Conservation (phyloP, 2,113 vertebrate species). For the Cygnus atratus region DNA sequence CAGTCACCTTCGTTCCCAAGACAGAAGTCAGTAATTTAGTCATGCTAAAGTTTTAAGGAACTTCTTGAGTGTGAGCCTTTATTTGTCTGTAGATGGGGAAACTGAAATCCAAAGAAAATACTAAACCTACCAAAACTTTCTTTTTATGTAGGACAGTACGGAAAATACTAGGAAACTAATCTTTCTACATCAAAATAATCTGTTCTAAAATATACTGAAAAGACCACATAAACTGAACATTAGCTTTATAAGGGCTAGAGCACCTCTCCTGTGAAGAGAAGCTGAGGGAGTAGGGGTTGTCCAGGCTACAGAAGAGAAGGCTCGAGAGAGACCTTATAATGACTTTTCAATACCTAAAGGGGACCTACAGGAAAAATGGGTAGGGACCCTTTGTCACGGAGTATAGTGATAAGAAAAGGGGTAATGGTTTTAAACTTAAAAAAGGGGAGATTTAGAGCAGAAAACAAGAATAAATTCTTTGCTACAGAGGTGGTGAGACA, state of each 20-base stretch:
- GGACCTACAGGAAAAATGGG: too few relatives aligned
- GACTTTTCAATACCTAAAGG: too few relatives aligned
- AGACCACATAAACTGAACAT: not conserved
- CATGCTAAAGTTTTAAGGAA: accelerated
- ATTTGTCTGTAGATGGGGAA: not conserved
- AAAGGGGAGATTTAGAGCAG: too few relatives aligned
- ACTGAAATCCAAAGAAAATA: not conserved
- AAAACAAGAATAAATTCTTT: too few relatives aligned
- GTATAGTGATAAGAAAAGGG: too few relatives aligned
- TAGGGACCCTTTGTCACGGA: too few relatives aligned
- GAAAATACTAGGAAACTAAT: not conserved
- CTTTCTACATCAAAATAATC: not conserved
- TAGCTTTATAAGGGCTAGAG: not conserved
- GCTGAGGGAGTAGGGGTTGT: too few relatives aligned
- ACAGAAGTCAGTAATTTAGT: not conserved
- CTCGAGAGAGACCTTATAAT: too few relatives aligned
- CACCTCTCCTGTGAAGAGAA: too few relatives aligned
- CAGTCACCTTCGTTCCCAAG: accelerated
- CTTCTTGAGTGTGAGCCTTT: not conserved
- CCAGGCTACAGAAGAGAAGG: too few relatives aligned
- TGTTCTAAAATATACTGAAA: not conserved
- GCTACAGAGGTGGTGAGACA: too few relatives aligned
- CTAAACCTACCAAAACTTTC: not conserved
- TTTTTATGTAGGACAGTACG: not conserved
- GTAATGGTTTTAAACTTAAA: too few relatives aligned